Evolutionary conservation across 2,113 vertebrate genomes (phyloP).

Genomic region (Albula glossodonta): DNA sequence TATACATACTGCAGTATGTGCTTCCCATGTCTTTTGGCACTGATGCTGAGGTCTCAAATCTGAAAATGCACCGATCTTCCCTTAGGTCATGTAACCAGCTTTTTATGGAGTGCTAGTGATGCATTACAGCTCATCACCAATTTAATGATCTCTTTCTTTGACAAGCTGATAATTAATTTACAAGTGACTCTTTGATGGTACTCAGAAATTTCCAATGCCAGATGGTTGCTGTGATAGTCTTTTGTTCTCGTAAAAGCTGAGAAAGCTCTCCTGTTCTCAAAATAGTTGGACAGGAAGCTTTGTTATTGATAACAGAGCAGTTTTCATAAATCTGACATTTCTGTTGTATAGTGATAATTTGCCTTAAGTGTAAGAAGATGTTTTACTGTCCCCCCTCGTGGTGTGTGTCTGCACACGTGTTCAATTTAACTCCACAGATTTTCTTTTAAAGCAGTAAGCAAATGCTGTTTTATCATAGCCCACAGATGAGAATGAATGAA

Average conservation of each 20-base stretch:
- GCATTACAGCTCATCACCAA: conserved; percentile 14
- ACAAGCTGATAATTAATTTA: conserved; percentile 55
- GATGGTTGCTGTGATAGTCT: conserved; percentile 54
- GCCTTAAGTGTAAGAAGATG: neutral
- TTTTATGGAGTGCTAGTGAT: neutral
- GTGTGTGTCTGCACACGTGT: conserved; percentile 12
- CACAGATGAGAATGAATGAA: conserved; percentile 26
- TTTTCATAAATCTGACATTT: neutral
- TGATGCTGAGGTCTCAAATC: neutral
- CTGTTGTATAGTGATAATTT: neutral
- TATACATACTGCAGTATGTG: neutral
- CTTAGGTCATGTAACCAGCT: neutral
- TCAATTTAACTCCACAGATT: conserved; percentile 13
- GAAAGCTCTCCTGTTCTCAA: neutral
- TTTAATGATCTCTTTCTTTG: neutral
- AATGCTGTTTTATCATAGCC: conserved; percentile 18
- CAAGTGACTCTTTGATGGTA: conserved; percentile 49
- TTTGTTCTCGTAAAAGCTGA: conserved; percentile 57
- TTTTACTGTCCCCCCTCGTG: neutral
- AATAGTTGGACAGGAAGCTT: neutral
- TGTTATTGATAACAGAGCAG: neutral
- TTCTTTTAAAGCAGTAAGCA: conserved; percentile 28
- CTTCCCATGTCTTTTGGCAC: neutral
- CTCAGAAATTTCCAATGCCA: conserved; percentile 45
- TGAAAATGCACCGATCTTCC: neutral